A percentile compares a stretch with the other conserved stretches of the same genome.
Evolutionary conservation across 2,797 vertebrate genomes (phyloP).

Genomic region (Anguilla obscura): DNA sequence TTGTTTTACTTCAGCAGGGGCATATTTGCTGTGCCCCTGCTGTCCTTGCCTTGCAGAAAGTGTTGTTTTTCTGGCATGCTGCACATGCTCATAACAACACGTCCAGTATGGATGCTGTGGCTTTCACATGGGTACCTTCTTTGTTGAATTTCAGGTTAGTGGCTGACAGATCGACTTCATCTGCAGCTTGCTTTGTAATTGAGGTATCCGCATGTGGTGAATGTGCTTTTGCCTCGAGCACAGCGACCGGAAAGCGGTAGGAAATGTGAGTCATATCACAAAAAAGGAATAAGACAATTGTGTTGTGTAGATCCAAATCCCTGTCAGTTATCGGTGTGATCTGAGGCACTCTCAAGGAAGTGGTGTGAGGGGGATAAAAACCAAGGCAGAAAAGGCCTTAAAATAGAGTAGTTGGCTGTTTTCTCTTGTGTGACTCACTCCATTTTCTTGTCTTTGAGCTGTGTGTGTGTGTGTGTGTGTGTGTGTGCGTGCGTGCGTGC

Average conservation of each 20-base stretch:
- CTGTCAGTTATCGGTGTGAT: slow-evolving; percentile 22
- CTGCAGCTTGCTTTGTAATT: background rate
- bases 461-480: slow-evolving; percentile 37
- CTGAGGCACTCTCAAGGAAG: slow-evolving; percentile 37
- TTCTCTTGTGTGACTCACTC: slow-evolving; percentile 31
- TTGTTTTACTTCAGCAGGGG: background rate
- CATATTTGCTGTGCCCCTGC: background rate
- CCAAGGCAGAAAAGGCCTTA: slow-evolving; percentile 25
- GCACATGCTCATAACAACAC: background rate
- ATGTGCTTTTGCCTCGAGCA: background rate
- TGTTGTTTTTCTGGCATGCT: background rate
- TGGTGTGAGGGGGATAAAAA: slow-evolving; percentile 27
- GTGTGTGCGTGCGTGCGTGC: slow-evolving; percentile 40
- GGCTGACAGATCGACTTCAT: background rate
- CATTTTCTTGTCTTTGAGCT: slow-evolving; percentile 39
- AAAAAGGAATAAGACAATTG: background rate
- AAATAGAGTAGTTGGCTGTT: slow-evolving; percentile 46
- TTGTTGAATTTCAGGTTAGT: background rate
- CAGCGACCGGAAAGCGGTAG: background rate
- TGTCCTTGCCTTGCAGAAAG: background rate
- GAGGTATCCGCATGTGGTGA: background rate
- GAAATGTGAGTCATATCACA: background rate
- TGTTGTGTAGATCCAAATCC: slow-evolving; percentile 6
- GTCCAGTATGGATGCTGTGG: background rate
- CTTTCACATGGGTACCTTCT: background rate